Base-by-base conservation (phyloP, 1,140 invertebrate genomes). In the Papilio helenus region DNA sequence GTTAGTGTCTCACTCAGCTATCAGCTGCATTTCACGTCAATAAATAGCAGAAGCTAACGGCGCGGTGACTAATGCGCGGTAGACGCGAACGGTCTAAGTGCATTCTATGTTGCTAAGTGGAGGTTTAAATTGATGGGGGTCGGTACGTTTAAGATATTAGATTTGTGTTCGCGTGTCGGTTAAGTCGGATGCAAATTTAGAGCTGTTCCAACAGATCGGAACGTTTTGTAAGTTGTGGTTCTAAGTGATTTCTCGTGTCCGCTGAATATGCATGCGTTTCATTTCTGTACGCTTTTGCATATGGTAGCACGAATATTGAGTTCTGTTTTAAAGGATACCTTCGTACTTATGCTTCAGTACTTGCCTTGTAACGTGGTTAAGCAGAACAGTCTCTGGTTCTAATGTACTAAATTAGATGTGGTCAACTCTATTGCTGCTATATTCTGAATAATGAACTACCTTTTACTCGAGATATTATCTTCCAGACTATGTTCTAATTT, bases 21-120 rank as follows among this genome's bases (percentile, higher is more conserved):
- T 82, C 83, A 71, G 58, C 76, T 44, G 76, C 78, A 74, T 79
- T 76, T 82, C 80, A 83, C 80, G 82, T 82, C 82, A 85, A 85
- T 86, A 86, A 86, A 84, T 83, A 83, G 81, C 71, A 82, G 58
- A 39, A 77, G 77, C 72, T 76, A 84, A 76, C 79, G 81, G 83
- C 58, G 8, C 44, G 18, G 76, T 74, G 79, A 78, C 80, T 87
- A 81, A 87, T 85, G 82, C 84, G 34, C 76, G 55, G 76, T 80
- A 84, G 80, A 84, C 82, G 80, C 82, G 44, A 86, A 81, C 18
- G 44, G 55, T 65, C 78, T 80, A 78, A 79, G 76, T 73, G 58
- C 79, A 77, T 77, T 77, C 76, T 77, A 23, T 55, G 71, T 79
- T 79, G 80, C 81, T 84, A 84, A 84, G 79, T 82, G 84, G 68